These are phyloP conservation scores for Anguilla pacifica DNA, from an alignment of 2,797 vertebrate species.

Conservation along the genomic window DNA sequence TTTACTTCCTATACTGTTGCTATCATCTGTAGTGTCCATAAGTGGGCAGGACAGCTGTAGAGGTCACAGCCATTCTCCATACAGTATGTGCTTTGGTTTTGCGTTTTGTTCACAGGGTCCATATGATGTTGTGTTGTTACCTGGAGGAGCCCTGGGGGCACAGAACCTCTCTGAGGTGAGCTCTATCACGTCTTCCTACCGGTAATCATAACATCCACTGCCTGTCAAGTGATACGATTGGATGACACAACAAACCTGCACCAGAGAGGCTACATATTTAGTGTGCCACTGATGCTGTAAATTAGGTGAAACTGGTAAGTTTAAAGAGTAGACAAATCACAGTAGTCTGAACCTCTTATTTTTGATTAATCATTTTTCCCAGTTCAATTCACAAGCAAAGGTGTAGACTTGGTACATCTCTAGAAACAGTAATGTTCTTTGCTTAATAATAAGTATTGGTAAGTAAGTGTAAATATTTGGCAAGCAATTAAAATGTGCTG, in stretches of 20 bases:
- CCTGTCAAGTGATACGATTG: background rate
- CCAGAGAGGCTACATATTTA: background rate
- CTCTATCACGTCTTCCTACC: background rate
- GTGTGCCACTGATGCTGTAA: background rate
- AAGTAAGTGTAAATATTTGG: background rate
- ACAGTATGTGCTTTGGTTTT: background rate
- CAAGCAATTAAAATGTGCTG: background rate
- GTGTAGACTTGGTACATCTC: background rate
- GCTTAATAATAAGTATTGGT: background rate
- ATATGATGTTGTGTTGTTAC: conserved; percentile 91
- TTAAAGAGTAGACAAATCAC: too few species aligned
- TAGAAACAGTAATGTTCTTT: background rate
- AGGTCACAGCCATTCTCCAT: background rate
- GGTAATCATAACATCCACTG: background rate
- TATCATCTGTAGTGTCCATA: background rate
- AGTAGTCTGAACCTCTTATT: background rate
- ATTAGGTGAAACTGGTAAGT: background rate
- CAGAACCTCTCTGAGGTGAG: conserved; percentile 92
- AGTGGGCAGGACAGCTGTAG: background rate
- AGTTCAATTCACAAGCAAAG: background rate
- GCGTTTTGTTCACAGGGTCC: conserved; percentile 78
- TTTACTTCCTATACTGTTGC: background rate
- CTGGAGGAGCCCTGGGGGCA: conserved; percentile 92
- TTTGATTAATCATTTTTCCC: background rate
- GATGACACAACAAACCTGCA: background rate